phyloP scores from a whole-genome alignment of 2,888 invertebrate species.

The Zaprionus bogoriensis region DNA sequence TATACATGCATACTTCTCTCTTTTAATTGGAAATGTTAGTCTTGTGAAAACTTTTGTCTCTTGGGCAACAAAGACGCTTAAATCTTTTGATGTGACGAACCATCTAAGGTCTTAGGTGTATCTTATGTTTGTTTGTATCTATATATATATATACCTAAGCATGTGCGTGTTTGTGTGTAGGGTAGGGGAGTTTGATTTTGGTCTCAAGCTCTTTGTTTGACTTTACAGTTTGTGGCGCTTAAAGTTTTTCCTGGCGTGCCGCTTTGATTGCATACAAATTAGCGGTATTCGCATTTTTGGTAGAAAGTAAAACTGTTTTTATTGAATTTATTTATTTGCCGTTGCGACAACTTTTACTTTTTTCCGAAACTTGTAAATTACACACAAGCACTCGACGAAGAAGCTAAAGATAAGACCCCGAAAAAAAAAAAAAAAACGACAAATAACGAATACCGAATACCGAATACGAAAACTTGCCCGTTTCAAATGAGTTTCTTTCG shows the following conservation, averaged over 20 bases:
- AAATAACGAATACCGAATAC: constrained; percentile 10
- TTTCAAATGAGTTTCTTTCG: constrained; percentile 37
- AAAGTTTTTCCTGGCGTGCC: constrained; percentile 62
- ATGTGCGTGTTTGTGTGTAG: neutral
- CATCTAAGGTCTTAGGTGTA: constrained; percentile 8
- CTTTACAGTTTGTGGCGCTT: constrained; percentile 42
- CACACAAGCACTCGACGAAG: constrained; percentile 22
- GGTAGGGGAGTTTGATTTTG: constrained; percentile 41
- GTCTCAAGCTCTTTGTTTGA: constrained; percentile 41
- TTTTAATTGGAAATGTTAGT: constrained; percentile 48
- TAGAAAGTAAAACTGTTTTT: constrained; percentile 75
- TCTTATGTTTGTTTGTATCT: constrained; percentile 17
- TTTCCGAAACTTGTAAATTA: constrained; percentile 66
- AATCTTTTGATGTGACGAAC: constrained; percentile 57
- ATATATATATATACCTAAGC: neutral
- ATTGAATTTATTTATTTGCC: constrained; percentile 67
- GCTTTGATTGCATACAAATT: constrained; percentile 73
- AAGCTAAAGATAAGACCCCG: constrained; percentile 2
- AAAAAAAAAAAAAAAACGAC: constrained; percentile 28
- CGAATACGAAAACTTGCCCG: constrained; percentile 4
- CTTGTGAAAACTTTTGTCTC: constrained; percentile 43
- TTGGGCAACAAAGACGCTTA: constrained; percentile 15
- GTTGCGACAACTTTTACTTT: constrained; percentile 72
- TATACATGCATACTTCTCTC: neutral
- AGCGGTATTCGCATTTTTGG: constrained; percentile 74